Evolutionary conservation across 2,113 vertebrate species (phyloP).

Genomic region (Asarcornis scutulata): DNA sequence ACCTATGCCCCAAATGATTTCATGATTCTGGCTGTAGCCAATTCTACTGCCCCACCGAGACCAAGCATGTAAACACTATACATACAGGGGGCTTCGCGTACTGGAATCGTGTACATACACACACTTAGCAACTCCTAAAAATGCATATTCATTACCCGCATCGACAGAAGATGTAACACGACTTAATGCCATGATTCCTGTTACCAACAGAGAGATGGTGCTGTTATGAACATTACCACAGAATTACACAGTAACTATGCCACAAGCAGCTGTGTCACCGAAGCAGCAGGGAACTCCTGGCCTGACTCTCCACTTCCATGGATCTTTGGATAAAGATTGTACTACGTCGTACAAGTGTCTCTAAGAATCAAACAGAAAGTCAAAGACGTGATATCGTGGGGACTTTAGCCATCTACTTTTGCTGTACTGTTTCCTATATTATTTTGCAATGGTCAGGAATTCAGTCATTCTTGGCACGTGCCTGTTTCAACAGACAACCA

Average conservation of each 20-base stretch:
- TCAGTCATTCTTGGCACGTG: background rate
- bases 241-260: background rate
- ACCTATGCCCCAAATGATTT: background rate
- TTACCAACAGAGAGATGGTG: background rate
- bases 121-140: background rate
- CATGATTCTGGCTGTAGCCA: background rate
- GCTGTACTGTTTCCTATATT: background rate
- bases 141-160: background rate
- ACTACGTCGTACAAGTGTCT: background rate
- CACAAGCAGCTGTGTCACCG: background rate
- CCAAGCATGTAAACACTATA: background rate
- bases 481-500: background rate
- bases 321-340: background rate
- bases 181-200: background rate
- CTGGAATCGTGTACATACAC: background rate
- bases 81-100: background rate
- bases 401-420: background rate
- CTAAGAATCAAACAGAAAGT: background rate
- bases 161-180: background rate
- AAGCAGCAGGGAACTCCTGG: background rate
- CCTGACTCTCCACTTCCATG: background rate
- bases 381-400: fast-evolving
- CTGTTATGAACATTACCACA: background rate
- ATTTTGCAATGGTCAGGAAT: background rate
- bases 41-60: background rate